phyloP scores from a whole-genome alignment of 2,888 invertebrate species.

The Macrostomum cliftonense region DNA sequence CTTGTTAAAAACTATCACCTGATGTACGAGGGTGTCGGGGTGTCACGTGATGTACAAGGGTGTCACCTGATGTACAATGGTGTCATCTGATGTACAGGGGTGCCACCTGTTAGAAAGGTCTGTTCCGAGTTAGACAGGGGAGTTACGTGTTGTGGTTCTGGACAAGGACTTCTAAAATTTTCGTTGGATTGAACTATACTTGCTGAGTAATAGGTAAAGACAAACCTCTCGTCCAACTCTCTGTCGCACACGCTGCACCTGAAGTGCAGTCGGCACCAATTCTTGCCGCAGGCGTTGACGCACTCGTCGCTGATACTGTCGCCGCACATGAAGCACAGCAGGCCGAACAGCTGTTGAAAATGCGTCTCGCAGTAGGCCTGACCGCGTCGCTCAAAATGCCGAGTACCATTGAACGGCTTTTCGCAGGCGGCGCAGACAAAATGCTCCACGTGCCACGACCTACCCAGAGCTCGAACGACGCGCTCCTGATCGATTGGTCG shows the following conservation, averaged over 20 bases:
- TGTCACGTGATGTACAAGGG: too few species aligned
- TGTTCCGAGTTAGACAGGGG: too few species aligned
- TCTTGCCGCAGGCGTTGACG: slow-evolving; percentile 48
- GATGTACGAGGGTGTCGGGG: too few species aligned
- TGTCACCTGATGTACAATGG: too few species aligned
- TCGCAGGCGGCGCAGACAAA: slow-evolving; percentile 99
- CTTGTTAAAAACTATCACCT: too few species aligned
- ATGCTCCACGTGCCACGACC: slow-evolving; percentile 48
- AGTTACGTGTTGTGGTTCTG: too few species aligned
- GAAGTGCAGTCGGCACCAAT: slow-evolving; percentile 97
- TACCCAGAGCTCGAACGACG: slow-evolving; percentile 78
- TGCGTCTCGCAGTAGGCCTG: slow-evolving; percentile 95
- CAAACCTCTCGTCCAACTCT: slow-evolving; percentile 65
- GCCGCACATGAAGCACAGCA: slow-evolving; percentile 92
- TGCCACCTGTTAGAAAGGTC: too few species aligned
- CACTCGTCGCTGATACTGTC: slow-evolving; percentile 73
- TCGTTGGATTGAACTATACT: too few species aligned
- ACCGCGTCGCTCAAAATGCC: slow-evolving; percentile 89
- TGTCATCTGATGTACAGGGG: too few species aligned
- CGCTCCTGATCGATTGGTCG: slow-evolving; percentile 84
- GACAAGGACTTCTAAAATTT: too few species aligned
- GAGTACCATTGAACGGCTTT: slow-evolving; percentile 93
- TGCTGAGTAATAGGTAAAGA: too few species aligned
- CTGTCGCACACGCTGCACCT: slow-evolving; percentile 89
- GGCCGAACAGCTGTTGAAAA: slow-evolving; percentile 84